A percentile compares a stretch with the other conserved stretches of the same genome.
These are phyloP conservation scores for Exocentrus adspersus DNA, from an alignment of 2,888 invertebrate species.

Conservation along the genomic window DNA sequence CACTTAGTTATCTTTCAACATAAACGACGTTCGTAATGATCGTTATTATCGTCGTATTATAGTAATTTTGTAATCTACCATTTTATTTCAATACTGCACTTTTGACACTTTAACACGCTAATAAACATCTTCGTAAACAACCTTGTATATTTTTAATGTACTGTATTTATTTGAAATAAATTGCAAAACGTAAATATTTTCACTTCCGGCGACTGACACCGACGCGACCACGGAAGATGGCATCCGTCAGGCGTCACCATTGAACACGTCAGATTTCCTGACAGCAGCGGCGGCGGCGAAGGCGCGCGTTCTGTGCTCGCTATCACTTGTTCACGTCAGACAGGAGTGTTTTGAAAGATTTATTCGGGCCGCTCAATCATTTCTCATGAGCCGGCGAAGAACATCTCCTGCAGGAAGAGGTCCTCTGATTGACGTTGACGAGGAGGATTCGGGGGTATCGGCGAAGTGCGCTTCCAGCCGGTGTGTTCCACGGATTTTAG, in stretches of 20 bases:
- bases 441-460: conserved; percentile 10
- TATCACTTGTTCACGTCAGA: conserved; percentile 55
- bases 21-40: conserved; percentile 37
- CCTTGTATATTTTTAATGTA: too few relatives aligned
- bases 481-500: conserved; percentile 2
- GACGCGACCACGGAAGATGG: conserved; percentile 37
- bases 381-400: conserved; percentile 44
- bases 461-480: background rate
- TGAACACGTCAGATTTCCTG: conserved; percentile 54
- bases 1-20: conserved; percentile 18
- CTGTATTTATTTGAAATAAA: too few relatives aligned
- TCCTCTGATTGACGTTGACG: conserved; percentile 22
- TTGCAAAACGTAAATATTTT: conserved; percentile 39
- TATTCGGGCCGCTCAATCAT: conserved; percentile 52
- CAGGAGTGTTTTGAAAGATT: conserved; percentile 53
- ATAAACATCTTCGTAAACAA: too few relatives aligned
- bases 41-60: conserved; percentile 31
- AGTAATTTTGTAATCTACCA: conserved; percentile 24
- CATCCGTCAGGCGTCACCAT: conserved; percentile 48
- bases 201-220: too few relatives aligned
- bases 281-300: conserved; percentile 51
- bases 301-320: conserved; percentile 47
- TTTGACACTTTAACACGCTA: too few relatives aligned
- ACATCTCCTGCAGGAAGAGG: conserved; percentile 24
- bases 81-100: too few relatives aligned